Percentiles rank a stretch among this genome's conserved stretches.
These are phyloP conservation scores for Colaptes auratus DNA, from an alignment of 2,113 vertebrate genomes.

Conservation along the genomic window DNA sequence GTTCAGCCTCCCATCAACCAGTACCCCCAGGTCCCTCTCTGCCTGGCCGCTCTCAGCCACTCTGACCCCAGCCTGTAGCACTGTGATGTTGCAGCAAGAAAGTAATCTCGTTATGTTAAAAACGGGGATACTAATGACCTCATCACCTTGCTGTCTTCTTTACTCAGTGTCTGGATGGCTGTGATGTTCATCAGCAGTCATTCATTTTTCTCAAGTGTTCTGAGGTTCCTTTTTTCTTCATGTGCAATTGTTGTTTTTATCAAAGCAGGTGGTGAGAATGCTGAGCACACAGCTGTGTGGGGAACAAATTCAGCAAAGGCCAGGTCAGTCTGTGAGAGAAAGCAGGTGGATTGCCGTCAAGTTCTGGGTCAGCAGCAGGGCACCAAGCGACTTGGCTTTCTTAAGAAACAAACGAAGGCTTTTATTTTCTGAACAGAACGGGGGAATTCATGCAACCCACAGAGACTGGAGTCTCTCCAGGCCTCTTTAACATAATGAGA, in stretches of 20 bases:
- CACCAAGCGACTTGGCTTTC: constrained; percentile 16
- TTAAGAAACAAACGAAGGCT: not conserved
- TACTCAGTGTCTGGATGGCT: not conserved
- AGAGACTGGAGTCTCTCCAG: constrained; percentile 63
- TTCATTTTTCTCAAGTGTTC: not conserved
- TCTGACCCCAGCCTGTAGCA: no score
- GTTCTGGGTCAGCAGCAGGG: constrained; percentile 51
- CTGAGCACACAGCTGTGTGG: not conserved
- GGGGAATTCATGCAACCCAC: not conserved
- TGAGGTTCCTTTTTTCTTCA: not conserved
- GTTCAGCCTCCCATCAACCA: no score
- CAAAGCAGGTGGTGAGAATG: not conserved
- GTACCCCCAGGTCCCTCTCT: no score
- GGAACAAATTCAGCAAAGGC: not conserved
- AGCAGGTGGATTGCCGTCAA: constrained; percentile 27
- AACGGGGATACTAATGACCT: not conserved
- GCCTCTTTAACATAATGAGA: constrained; percentile 47
- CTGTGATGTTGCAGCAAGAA: not conserved
- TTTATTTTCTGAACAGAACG: constrained; percentile 15
- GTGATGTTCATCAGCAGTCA: not conserved
- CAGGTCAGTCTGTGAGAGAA: constrained; percentile 10
- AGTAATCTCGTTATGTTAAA: not conserved
- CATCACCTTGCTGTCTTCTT: not conserved
- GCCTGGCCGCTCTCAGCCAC: no score
- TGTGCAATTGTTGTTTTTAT: not conserved